These are phyloP conservation scores for Halcyon senegalensis DNA, from an alignment of 2,113 vertebrate genomes.

Conservation along the genomic window DNA sequence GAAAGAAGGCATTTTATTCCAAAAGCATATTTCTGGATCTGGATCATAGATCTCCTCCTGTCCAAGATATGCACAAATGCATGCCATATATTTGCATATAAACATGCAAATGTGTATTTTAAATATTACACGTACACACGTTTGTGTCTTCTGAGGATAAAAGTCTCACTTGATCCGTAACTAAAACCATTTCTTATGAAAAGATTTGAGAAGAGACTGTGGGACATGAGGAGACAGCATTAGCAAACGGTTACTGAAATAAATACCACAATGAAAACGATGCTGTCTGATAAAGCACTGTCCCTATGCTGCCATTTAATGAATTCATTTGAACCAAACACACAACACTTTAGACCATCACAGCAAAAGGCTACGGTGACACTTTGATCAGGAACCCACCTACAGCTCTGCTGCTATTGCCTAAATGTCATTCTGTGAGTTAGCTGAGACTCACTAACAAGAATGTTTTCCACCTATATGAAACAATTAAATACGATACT, in stretches of 20 bases:
- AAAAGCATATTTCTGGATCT: not conserved
- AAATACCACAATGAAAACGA: not conserved
- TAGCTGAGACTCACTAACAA: conserved; percentile 66
- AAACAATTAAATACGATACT: conserved; percentile 76
- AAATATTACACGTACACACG: not conserved
- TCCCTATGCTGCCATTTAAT: not conserved
- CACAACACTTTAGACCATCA: not conserved
- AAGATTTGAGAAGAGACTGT: not conserved
- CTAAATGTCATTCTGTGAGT: conserved; percentile 28
- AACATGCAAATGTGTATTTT: not conserved
- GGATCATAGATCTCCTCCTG: not conserved
- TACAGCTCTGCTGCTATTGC: not conserved
- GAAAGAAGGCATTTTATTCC: not conserved
- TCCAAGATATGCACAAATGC: not conserved
- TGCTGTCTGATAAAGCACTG: not conserved
- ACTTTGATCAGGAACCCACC: not conserved
- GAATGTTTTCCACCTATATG: conserved; percentile 27
- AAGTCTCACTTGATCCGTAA: not conserved
- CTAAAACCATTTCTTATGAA: not conserved
- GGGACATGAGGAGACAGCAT: not conserved
- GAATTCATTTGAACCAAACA: not conserved
- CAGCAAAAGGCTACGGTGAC: not conserved
- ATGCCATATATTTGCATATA: not conserved
- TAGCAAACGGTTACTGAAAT: not conserved
- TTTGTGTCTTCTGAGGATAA: not conserved